A percentile compares a stretch with the other conserved stretches of the same genome.
phyloP scores from a whole-genome alignment of 2,888 invertebrate genomes.

The Trissolcus japonicus region DNA sequence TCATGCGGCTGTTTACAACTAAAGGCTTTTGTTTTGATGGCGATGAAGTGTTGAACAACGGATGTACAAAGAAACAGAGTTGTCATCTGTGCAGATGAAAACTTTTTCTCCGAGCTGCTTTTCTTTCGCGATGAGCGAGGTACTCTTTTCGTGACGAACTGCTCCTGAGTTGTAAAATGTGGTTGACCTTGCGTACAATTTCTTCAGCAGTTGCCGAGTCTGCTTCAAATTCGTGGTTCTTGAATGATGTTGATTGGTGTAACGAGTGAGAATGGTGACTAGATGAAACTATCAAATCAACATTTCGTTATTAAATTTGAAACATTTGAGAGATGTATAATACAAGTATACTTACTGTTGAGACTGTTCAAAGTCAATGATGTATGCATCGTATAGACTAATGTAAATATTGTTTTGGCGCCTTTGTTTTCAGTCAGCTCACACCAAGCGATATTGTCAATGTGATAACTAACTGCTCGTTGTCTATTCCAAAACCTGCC shows the following conservation, averaged over 20 bases:
- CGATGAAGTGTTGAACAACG: no score
- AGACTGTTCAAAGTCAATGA: conserved; percentile 61
- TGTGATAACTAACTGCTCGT: conserved; percentile 89
- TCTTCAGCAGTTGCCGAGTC: conserved; percentile 86
- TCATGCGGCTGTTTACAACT: no score
- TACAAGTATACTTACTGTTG: conserved; percentile 58
- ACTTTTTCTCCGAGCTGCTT: conserved; percentile 81
- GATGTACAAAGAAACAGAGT: conserved; percentile 57
- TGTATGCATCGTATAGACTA: conserved; percentile 81
- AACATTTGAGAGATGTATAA: not conserved
- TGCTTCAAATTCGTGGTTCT: conserved; percentile 92
- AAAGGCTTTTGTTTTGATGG: no score
- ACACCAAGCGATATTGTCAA: conserved; percentile 92
- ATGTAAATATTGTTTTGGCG: conserved; percentile 84
- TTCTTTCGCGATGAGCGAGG: conserved; percentile 85
- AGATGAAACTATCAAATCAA: conserved; percentile 63
- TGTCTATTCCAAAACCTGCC: conserved; percentile 80
- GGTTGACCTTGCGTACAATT: conserved; percentile 91
- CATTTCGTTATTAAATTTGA: not conserved
- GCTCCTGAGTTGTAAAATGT: conserved; percentile 88
- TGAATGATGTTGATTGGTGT: conserved; percentile 81
- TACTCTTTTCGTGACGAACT: conserved; percentile 90
- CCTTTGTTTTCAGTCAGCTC: conserved; percentile 87
- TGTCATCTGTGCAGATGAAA: conserved; percentile 78
- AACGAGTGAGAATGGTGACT: conserved; percentile 65